phyloP scores from a whole-genome alignment of 2,113 vertebrate genomes.

The Hippocampus mohnikei region DNA sequence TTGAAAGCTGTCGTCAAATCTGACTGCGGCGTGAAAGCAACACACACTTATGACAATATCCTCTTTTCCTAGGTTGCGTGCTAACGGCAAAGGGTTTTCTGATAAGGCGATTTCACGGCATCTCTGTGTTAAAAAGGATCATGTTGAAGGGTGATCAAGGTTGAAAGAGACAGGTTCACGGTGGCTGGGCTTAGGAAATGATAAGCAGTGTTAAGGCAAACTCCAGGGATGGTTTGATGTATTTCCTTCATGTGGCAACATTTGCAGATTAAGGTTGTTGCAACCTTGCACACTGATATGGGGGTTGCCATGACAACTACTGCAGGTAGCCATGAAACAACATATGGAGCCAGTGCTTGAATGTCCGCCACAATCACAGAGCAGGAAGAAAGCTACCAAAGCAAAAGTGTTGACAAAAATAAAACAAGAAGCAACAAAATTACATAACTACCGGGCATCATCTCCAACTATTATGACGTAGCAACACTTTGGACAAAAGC shows the following conservation, averaged over 20 bases:
- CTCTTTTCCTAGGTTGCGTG: too few relatives aligned
- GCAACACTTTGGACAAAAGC: too few relatives aligned
- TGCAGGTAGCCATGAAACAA: background rate
- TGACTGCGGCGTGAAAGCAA: too few relatives aligned
- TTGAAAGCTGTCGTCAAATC: too few relatives aligned
- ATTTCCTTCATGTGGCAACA: background rate
- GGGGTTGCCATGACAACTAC: conserved; percentile 5
- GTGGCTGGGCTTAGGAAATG: background rate
- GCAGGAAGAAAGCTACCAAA: background rate
- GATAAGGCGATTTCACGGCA: background rate
- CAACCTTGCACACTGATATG: background rate
- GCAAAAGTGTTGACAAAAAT: background rate
- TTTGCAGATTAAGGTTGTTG: background rate
- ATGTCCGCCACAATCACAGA: background rate
- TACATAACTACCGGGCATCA: too few relatives aligned
- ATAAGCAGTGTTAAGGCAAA: background rate
- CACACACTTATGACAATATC: too few relatives aligned
- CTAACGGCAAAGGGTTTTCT: background rate
- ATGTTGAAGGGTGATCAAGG: background rate
- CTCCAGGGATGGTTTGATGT: background rate
- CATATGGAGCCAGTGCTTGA: background rate
- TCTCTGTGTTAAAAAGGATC: background rate
- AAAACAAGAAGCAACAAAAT: background rate
- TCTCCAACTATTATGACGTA: too few relatives aligned
- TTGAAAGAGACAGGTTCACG: background rate